These are phyloP conservation scores for Brachypalpus laphriformis DNA, from an alignment of 2,888 invertebrate genomes.

Conservation along the genomic window DNA sequence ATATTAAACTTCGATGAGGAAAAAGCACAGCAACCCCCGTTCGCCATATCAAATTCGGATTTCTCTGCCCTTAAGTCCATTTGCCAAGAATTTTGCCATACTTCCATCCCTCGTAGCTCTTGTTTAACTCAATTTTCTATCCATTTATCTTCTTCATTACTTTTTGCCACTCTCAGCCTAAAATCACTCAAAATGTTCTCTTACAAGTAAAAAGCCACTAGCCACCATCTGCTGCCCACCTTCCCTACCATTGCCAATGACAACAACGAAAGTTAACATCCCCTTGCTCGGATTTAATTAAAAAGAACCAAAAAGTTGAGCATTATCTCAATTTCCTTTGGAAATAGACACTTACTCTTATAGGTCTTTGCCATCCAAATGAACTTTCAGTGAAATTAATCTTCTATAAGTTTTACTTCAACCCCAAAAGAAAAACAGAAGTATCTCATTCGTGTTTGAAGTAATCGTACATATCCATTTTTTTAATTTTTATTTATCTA, in stretches of 20 bases:
- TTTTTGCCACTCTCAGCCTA: neutral
- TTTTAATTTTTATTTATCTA: neutral
- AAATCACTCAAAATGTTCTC: neutral
- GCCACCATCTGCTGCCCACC: neutral
- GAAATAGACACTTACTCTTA: neutral
- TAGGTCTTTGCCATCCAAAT: neutral
- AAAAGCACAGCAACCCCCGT: neutral
- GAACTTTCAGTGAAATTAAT: neutral
- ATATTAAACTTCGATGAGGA: neutral
- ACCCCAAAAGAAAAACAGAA: neutral
- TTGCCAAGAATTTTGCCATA: neutral
- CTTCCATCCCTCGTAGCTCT: neutral
- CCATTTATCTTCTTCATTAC: conserved; percentile 20
- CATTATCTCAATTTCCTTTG: neutral
- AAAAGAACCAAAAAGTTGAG: neutral
- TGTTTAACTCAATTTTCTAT: conserved; percentile 20
- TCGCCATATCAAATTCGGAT: neutral
- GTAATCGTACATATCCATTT: neutral
- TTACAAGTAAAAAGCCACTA: neutral
- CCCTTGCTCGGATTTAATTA: neutral
- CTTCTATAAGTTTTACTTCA: neutral
- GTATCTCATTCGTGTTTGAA: neutral
- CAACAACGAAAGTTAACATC: neutral
- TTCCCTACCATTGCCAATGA: conserved; percentile 9
- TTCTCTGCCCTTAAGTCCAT: neutral